Evolutionary conservation across 2,797 vertebrate species (phyloP).

Genomic region (Fistularia tabacaria): DNA sequence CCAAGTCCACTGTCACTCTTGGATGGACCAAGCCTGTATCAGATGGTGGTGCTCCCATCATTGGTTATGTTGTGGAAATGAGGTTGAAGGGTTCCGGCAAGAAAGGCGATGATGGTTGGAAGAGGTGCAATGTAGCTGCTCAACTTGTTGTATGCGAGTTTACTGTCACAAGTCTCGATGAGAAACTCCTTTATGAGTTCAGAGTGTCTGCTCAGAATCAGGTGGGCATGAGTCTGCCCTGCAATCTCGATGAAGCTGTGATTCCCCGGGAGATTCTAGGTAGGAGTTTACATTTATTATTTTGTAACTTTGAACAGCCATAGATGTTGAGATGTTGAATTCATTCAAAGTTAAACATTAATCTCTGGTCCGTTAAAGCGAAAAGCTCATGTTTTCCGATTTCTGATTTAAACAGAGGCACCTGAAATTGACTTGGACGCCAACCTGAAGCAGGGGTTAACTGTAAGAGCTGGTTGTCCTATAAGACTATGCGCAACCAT

Average conservation of each 20-base stretch:
- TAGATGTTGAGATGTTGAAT: too few relatives aligned
- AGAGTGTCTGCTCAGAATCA: slow-evolving; percentile 97
- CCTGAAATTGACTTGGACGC: slow-evolving; percentile 94
- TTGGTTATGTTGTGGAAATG: slow-evolving; percentile 95
- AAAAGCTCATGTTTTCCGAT: neutral
- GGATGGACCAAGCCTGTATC: slow-evolving; percentile 92
- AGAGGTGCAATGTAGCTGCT: slow-evolving; percentile 92
- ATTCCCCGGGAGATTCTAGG: slow-evolving; percentile 94
- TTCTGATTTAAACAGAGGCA: slow-evolving; percentile 78
- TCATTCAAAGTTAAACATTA: neutral
- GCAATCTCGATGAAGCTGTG: slow-evolving; percentile 85
- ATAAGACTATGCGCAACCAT: slow-evolving; percentile 93
- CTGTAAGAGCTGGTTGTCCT: slow-evolving; percentile 93
- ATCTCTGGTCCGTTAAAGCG: neutral
- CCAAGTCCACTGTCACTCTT: slow-evolving; percentile 84
- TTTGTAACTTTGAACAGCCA: neutral
- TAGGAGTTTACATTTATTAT: slow-evolving; percentile 51
- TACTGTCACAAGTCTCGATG: slow-evolving; percentile 86
- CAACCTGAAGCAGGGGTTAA: slow-evolving; percentile 88
- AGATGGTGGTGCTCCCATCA: slow-evolving; percentile 92
- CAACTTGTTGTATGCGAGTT: slow-evolving; percentile 90
- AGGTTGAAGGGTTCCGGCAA: slow-evolving; percentile 78
- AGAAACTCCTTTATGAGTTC: slow-evolving; percentile 90
- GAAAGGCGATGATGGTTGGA: slow-evolving; percentile 92
- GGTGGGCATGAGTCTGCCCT: slow-evolving; percentile 91